Conservation (phyloP, 2,888 invertebrate genomes). For the Kryphioiulus occultus region DNA sequence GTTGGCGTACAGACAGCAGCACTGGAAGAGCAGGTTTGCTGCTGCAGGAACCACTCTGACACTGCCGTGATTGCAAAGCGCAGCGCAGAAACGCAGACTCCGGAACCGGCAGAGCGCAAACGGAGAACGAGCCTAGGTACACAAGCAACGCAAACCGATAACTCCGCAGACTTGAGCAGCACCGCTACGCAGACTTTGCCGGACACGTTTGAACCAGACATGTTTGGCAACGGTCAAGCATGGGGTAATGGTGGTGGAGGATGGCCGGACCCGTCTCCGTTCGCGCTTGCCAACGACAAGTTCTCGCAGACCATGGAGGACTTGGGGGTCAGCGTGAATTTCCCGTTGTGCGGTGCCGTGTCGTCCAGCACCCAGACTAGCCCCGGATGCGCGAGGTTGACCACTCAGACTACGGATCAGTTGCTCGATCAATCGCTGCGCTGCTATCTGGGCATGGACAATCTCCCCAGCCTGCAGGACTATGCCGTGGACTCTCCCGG, state of each 20-base stretch:
- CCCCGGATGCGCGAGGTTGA: neutral
- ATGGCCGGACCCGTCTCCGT: neutral
- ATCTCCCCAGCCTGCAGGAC: constrained; percentile 20
- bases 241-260: neutral
- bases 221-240: neutral
- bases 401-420: neutral
- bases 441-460: constrained; percentile 44
- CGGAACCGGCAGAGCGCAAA: neutral
- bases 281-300: neutral
- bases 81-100: constrained; percentile 39
- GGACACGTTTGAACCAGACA: neutral
- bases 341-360: constrained; percentile 24
- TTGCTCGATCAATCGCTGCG: constrained; percentile 24
- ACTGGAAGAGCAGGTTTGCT: neutral
- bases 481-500: neutral
- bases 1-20: neutral
- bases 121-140: neutral
- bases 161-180: neutral
- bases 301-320: constrained; percentile 45
- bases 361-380: constrained; percentile 48
- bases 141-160: neutral
- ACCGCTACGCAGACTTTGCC: constrained; percentile 12
- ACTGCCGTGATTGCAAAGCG: neutral
- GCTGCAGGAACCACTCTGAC: neutral
- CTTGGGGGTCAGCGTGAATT: constrained; percentile 37